Percentiles rank a stretch among this genome's conserved stretches.
These are phyloP conservation scores for Oreocharis arfaki DNA, from an alignment of 2,113 vertebrate species.

Conservation along the genomic window DNA sequence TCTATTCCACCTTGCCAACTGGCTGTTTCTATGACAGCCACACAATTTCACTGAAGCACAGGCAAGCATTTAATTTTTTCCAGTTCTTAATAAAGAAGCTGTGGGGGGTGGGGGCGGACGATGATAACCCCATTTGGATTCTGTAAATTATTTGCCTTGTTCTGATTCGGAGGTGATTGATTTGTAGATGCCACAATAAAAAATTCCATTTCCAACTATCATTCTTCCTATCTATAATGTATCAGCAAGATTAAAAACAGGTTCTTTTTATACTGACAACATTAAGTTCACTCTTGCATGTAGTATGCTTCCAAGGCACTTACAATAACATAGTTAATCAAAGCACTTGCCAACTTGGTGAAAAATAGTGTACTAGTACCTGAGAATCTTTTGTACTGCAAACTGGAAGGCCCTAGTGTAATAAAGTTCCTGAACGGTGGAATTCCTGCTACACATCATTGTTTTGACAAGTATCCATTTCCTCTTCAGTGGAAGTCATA, in stretches of 20 bases:
- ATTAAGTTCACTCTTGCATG: neutral
- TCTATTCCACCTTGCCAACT: neutral
- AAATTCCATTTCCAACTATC: neutral
- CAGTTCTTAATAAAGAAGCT: neutral
- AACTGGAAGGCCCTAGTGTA: neutral
- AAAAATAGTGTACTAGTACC: neutral
- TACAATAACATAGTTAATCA: neutral
- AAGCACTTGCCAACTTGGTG: neutral
- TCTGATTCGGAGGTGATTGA: neutral
- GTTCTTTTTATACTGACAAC: neutral
- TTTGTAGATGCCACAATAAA: neutral
- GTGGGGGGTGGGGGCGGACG: fast-evolving
- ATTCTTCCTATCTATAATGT: neutral
- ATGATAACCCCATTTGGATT: neutral
- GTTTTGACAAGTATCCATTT: conserved; percentile 34
- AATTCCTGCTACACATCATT: neutral
- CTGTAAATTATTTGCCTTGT: neutral
- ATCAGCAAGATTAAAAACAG: neutral
- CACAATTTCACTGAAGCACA: neutral
- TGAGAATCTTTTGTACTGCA: neutral
- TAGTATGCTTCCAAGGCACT: neutral
- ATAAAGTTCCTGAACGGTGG: neutral
- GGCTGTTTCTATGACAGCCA: neutral
- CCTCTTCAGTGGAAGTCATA: conserved; percentile 31
- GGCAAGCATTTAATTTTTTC: neutral